phyloP scores from a whole-genome alignment of 2,888 invertebrate genomes.

The Druceiella hillmani region DNA sequence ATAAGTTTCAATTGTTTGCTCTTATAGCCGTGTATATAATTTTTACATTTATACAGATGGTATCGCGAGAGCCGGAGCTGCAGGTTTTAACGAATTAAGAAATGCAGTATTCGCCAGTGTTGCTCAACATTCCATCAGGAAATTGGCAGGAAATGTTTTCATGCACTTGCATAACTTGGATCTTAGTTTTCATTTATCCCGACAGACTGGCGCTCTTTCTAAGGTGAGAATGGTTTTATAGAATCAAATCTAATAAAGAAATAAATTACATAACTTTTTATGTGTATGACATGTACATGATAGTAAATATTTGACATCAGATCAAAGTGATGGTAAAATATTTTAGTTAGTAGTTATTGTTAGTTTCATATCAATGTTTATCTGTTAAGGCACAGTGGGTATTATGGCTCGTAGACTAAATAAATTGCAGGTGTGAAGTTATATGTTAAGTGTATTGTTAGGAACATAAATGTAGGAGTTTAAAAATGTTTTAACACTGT shows the following conservation, averaged over 20 bases:
- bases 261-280: too few species aligned
- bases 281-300: constrained; percentile 3
- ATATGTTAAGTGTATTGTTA: too few species aligned
- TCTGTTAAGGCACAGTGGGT: too few species aligned
- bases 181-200: constrained; percentile 85
- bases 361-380: constrained; percentile 6
- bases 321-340: neutral
- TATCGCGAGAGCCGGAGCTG: constrained; percentile 81
- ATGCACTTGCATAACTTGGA: constrained; percentile 92
- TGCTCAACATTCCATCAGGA: constrained; percentile 93
- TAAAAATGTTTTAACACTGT: too few species aligned
- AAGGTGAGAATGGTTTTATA: too few species aligned
- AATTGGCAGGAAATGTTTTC: constrained; percentile 93
- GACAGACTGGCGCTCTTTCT: constrained; percentile 93
- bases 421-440: too few species aligned
- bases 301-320: constrained; percentile 2
- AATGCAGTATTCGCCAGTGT: constrained; percentile 98
- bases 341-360: neutral
- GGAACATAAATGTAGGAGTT: too few species aligned
- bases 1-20: constrained; percentile 7
- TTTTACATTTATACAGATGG: constrained; percentile 66
- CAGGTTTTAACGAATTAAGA: constrained; percentile 91
- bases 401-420: too few species aligned
- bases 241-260: too few species aligned
- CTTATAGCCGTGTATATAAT: constrained; percentile 5